Evolutionary conservation across 2,888 invertebrate genomes (phyloP).

Genomic region (Dasysyrphus albostriatus): DNA sequence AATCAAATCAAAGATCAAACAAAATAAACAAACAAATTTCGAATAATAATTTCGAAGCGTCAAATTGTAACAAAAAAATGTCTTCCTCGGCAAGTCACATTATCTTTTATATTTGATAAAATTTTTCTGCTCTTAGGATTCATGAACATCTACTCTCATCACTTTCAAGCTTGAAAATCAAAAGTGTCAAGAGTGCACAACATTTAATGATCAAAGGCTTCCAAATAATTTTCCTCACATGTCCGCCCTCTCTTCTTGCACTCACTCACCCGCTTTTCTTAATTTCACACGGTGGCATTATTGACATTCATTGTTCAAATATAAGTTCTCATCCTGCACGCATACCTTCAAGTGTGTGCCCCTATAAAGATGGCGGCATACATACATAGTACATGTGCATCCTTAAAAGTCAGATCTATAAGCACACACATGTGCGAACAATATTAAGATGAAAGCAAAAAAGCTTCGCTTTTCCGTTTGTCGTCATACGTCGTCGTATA

Average conservation of each 20-base stretch:
- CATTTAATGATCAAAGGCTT: conserved; percentile 59
- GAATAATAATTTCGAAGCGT: neutral
- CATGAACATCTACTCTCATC: conserved; percentile 3
- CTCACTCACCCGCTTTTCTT: conserved; percentile 29
- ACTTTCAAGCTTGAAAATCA: conserved; percentile 16
- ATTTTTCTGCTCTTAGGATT: conserved; percentile 4
- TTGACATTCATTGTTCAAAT: conserved; percentile 15
- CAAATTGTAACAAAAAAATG: neutral
- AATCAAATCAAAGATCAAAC: too few relatives aligned
- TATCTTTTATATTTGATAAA: neutral
- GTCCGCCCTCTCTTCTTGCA: neutral
- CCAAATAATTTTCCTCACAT: conserved; percentile 8
- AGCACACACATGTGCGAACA: conserved; percentile 45
- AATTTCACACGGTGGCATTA: conserved; percentile 62
- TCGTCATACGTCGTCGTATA: neutral
- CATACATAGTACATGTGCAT: conserved; percentile 1
- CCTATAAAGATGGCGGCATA: too few relatives aligned
- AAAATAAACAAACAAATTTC: too few relatives aligned
- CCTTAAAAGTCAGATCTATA: conserved; percentile 64
- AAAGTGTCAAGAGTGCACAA: conserved; percentile 34
- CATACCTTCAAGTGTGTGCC: conserved; percentile 5
- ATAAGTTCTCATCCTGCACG: conserved; percentile 19
- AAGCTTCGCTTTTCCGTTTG: conserved; percentile 39
- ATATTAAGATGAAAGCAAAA: conserved; percentile 67
- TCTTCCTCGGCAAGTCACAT: neutral